Percentiles rank a stretch among this genome's conserved stretches.
Conservation (phyloP, 2,797 vertebrate genomes). For the Huso huso region DNA sequence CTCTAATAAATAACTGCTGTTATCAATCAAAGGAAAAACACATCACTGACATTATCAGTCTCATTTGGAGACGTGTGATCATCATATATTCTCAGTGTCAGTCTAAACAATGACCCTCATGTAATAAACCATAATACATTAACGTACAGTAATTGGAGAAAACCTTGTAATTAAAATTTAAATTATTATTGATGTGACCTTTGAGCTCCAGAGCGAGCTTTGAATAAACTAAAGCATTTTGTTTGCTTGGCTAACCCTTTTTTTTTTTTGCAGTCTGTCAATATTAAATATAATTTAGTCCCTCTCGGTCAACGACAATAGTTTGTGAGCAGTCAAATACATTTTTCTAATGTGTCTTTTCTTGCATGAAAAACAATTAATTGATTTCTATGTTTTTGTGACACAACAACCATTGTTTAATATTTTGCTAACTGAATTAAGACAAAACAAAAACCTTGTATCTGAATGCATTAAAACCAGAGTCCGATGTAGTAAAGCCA, state of each 20-base stretch:
- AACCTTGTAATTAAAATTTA: conserved; percentile 49
- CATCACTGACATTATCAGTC: neutral
- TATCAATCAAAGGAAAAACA: neutral
- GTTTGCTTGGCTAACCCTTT: conserved; percentile 26
- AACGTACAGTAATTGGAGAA: conserved; percentile 41
- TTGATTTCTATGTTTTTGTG: no score
- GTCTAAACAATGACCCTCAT: conserved; percentile 25
- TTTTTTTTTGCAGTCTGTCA: conserved; percentile 39
- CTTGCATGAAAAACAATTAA: no score
- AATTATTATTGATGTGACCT: conserved; percentile 64
- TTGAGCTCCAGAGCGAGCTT: conserved; percentile 37
- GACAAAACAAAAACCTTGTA: no score
- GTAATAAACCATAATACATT: conserved; percentile 57
- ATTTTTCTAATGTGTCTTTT: no score
- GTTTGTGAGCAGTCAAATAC: no score
- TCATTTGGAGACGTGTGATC: neutral
- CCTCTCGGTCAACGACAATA: no score
- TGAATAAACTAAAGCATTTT: conserved; percentile 34
- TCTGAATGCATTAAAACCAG: no score
- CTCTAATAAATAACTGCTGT: neutral
- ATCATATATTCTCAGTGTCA: neutral
- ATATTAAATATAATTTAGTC: no score
- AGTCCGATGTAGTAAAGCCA: no score
- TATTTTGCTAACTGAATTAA: no score
- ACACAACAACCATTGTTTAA: no score